Evolutionary conservation across 2,888 invertebrate species (phyloP), one percentile per base, ranked within the genome.

Genomic region (Caenorhabditis angaria): DNA sequence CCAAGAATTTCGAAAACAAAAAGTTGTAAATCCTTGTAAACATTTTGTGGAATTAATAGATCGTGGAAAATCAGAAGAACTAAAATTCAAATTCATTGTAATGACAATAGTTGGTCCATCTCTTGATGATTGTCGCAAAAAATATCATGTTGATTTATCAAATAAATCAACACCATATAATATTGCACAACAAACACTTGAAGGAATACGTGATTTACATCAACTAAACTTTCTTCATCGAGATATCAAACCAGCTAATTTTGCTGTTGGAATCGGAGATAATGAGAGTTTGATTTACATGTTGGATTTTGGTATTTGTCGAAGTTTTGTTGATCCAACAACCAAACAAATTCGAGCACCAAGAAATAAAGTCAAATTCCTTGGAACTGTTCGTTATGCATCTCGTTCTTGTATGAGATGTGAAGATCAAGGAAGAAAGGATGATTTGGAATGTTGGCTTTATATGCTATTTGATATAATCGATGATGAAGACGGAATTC

Each of bases 211-310:
- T 10, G 74, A 76, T 25, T 68, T 79, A 5, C 79, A 79, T 54
- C 10, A 18, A 18, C 48, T 77, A 12, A 77, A 77, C 24, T 79
- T 59, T 47, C 69, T 79, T 18, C 79, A 79, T 61, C 65, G 79
- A 22, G 69, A 72, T 61, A 76, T 72, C 61, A 78, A 78, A 24
- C 75, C 78, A 18, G 75, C 75, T 12, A 78, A 78, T 57, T 78
- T 69, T 56, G 75, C 78, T 24, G 70, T 72, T 12, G 75, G 75
- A 18, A 35, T 78, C 35, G 69, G 50, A 3, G 63, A 62, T 18
- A 41, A 56, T 2, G 70, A 77, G 54, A 18, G 25, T 14, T 53
- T 29, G 1, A 60, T 76, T 8, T 72, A 54, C 55, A 63, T 76
- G 65, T 58, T 76, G 2, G 69, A 72, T 27, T 76, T 76, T 61